Base-by-base conservation (phyloP, 2,113 vertebrate genomes). In the Cygnus atratus region DNA sequence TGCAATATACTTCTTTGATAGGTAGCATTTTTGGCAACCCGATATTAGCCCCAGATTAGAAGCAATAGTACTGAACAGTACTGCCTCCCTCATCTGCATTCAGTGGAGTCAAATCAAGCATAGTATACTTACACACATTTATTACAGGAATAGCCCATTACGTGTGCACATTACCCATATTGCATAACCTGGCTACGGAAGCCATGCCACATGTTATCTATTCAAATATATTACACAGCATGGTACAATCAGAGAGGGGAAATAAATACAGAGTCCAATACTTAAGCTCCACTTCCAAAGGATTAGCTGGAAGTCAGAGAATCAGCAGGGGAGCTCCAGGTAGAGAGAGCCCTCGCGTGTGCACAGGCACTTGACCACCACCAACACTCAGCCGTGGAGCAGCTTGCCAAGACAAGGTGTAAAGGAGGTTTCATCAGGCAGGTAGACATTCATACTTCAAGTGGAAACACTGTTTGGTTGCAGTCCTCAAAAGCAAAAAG, bases 311-410 rank as follows among this genome's bases (percentile, higher is more conserved):
- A 63, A 8, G 39, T 63, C 16, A 63, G 25, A 63, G 37, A 17
- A 41, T 17, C 61, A 55, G 13, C 52, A 55, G 35, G 37, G 35
- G n/a, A 87, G 28, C 29, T 22, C 15, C 8, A 8, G 37, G 22
- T 18, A 62, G 41, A 29, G 48, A 86, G 19, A 74, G 11, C 5
- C 11, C 25, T 12, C 37, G 6, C 13, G 13, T 18, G 16, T 26
- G 24, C 13, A 31, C 11, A 61, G 25, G 13, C 67, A 59, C 31
- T 13, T 3, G 1, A 37, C 26, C 41, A n/a, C 4, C 44, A 63
- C 6, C 63, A 59, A 33, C 33, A 25, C 57, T 26, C 4, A 0
- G 50, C 14, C 37, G 15, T 4, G 0, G 14, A 0, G 10, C 43
- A 57, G 39, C 20, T 61, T 50, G 11, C 44, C 41, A 33, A 44